Evolutionary conservation across 2,888 invertebrate genomes (phyloP).

Genomic region (Drosophila antonietae): DNA sequence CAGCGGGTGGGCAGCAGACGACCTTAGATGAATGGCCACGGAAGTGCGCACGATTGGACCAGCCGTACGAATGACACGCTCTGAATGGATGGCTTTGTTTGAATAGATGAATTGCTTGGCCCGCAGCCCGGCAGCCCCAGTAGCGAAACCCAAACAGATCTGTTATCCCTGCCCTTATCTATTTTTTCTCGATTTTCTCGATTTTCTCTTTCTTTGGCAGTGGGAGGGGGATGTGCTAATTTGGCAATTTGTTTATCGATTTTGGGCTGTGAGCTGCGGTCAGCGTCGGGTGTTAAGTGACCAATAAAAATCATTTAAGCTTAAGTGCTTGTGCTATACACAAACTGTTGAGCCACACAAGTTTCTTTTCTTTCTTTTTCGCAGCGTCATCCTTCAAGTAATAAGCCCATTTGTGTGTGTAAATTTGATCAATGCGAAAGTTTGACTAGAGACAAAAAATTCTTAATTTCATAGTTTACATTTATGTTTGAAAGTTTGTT

Average conservation of each 20-base stretch:
- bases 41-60: constrained; percentile 73
- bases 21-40: constrained; percentile 68
- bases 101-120: constrained; percentile 77
- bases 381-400: constrained; percentile 53
- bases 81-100: constrained; percentile 77
- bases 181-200: constrained; percentile 12
- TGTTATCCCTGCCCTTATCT: constrained; percentile 53
- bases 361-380: constrained; percentile 31
- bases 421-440: constrained; percentile 16
- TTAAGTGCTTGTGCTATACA: constrained; percentile 69
- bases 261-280: constrained; percentile 50
- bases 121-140: constrained; percentile 54
- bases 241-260: constrained; percentile 82
- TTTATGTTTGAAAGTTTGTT: background rate
- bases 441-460: constrained; percentile 14
- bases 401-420: constrained; percentile 22
- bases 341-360: constrained; percentile 59
- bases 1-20: background rate
- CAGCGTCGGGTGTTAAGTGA: constrained; percentile 69
- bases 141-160: constrained; percentile 63
- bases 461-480: background rate
- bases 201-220: background rate
- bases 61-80: constrained; percentile 72
- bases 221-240: constrained; percentile 69
- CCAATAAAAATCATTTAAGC: constrained; percentile 81